Base-by-base conservation (phyloP, 2,113 vertebrate genomes). In the Corydoras sp. region DNA sequence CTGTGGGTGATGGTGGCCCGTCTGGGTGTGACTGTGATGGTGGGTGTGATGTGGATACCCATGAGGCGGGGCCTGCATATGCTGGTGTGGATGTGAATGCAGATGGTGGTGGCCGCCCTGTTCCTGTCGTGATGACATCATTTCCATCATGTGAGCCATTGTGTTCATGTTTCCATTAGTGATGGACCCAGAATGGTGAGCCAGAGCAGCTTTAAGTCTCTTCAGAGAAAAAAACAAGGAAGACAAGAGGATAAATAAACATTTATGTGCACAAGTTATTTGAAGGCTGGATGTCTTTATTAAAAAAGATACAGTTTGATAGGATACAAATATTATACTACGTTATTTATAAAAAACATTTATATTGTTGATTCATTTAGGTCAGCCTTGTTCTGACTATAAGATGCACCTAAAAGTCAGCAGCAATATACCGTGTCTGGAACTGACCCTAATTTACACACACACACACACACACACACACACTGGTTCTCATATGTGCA, bases 131-230 rank as follows among this genome's bases (percentile, higher is more conserved):
- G 95, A 94, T 73, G 92, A 91, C 96, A 98, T 98, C 94, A 99
- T 98, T 70, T 99, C 97, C 96, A 99, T 98, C 95, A 99, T 98
- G 86, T 99, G 97, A 73, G 95, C 93, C 94, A 99, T 98, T 83
- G 93, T 93, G 87, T 92, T 98, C 95, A 99, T 97, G 81, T 93
- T 98, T 80, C 97, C 97, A 0, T 99, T 99, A 0, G 94, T 86
- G 85, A 98, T 94, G 86, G 94, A 76, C 5, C 91, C 93, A n/a
- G 96, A 93, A 80, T 98, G 96, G 76, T 98, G 97, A 68, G 92
- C 92, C 87, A 99, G 83, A 0, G 95, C 94, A 64, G 97, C 97
- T 87, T 99, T 99, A 89, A 99, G 83, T 85, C 97, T 96, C 97
- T 99, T 91, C 6, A 86, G 7, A 56, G 69, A 89, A 10, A 85